Evolutionary conservation across 1,140 invertebrate genomes (phyloP).

Genomic region (Eumaeus atala): DNA sequence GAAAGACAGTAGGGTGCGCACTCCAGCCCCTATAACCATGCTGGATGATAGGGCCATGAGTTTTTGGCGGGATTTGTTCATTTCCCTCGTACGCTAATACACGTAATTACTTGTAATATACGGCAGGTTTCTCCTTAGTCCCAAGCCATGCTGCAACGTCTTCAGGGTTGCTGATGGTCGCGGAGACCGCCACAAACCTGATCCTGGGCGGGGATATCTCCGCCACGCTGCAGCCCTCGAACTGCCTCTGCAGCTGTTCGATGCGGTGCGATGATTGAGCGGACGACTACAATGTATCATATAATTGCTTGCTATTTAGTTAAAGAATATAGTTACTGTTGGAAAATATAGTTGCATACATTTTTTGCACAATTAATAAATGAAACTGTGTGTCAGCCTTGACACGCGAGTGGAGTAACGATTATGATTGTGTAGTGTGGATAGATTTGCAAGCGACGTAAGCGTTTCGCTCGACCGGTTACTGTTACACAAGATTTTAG

Average conservation of each 20-base stretch:
- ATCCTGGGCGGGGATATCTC: slow-evolving; percentile 45
- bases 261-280: slow-evolving; percentile 47
- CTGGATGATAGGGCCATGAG: no score
- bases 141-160: slow-evolving; percentile 85
- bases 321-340: background rate
- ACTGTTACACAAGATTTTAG: no score
- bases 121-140: slow-evolving; percentile 50
- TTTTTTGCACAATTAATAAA: no score
- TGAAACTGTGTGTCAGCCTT: no score
- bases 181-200: slow-evolving; percentile 86
- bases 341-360: no score
- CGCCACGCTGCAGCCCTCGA: slow-evolving; percentile 21
- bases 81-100: slow-evolving; percentile 10
- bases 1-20: no score
- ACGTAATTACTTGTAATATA: slow-evolving; percentile 66
- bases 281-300: slow-evolving; percentile 30
- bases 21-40: no score
- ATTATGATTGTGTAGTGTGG: no score
- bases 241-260: slow-evolving; percentile 41
- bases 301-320: background rate
- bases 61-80: no score
- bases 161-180: slow-evolving; percentile 85
- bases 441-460: no score
- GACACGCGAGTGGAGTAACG: no score
- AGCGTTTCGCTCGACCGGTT: no score